Base-by-base conservation (phyloP, 2,113 vertebrate genomes). In the Platysteira castanea region DNA sequence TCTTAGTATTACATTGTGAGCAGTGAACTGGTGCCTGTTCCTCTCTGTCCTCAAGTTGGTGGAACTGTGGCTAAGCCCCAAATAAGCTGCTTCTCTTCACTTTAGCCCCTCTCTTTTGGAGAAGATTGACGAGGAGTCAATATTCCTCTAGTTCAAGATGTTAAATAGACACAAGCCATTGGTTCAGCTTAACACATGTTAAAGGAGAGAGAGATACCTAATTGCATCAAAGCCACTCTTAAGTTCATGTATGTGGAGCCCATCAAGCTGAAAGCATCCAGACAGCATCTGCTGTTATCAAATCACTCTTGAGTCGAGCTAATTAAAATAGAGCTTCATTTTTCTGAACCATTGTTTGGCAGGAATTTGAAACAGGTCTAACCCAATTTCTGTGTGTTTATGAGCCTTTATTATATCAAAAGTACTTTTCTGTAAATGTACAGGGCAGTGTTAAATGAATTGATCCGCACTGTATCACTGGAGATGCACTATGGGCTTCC, bases 261-360 rank as follows among this genome's bases (percentile, higher is more conserved):
- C 98, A 98, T 98, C 98, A 97, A 98, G 98, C 98, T 99, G 98
- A 99, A 98, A 98, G 98, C 98, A 98, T 98, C 98, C 98, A 98
- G 98, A 98, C 98, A 96, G 98, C 98, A 97, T 98, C 97, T 98
- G 97, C 98, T 97, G 98, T 99, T 98, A 98, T 98, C 98, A 98
- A 98, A 99, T 99, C 98, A 98, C 98, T 98, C 98, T 91, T 97
- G 98, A 98, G 98, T 98, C 98, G 98, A 97, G 98, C 98, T 99
- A 99, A 99, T 99, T 99, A 99, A 99, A 99, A 99, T 98, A 98
- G 98, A 99, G 98, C 99, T 99, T 99, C 98, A 99, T 99, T 99
- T 99, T 99, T 98, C 98, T 98, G 97, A 98, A 98, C 98, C 97
- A 98, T 99, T 99, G 99, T 99, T 99, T 99, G 98, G 98, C 98